Base-by-base conservation (phyloP, 2,113 vertebrate species). In the Crotalus viridis region DNA sequence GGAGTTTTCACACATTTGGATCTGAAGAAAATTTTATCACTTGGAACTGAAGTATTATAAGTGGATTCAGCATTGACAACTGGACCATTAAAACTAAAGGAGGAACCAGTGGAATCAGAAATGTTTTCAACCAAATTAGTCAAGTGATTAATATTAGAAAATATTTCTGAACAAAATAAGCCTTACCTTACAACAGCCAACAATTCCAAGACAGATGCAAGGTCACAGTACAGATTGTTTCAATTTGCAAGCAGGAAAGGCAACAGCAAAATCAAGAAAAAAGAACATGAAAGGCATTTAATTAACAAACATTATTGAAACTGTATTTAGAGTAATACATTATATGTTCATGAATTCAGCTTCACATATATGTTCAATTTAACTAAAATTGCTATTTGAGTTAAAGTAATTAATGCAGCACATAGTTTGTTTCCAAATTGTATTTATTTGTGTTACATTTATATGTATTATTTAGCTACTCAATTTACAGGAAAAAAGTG, bases 181-280 rank as follows among this genome's bases (percentile, higher is more conserved):
- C 98, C 99, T 99, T 99, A 99, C 99, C 99, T 99, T 99, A 98
- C 99, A 95, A 98, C 97, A 98, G 99, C 99, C 99, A 99, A 97
- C 95, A 94, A 97, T 98, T 98, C 98, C 97, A 98, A 98, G 96
- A 95, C 93, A 94, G 90, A 93, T 95, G 95, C 91, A 94, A 5
- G 87, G 95, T 52, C 95, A 95, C 89, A 95, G 56, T 15, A 87
- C 97, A 96, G 95, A 74, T 94, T 21, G 33, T 94, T 92, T 86
- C 91, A 96, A 92, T 96, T 96, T 95, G 88, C 96, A 93, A 95
- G 96, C 93, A 96, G 97, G 95, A 96, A 96, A 96, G 97, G 95
- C 94, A 96, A 96, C 96, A 97, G 95, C 94, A 96, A 97, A 96
- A 94, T 95, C 95, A 96, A 96, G 97, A 96, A 95, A 96, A 96